Percentiles rank a stretch among this genome's conserved stretches.
Conservation (phyloP, 2,113 vertebrate species). For the Paracanthobrama guichenoti region DNA sequence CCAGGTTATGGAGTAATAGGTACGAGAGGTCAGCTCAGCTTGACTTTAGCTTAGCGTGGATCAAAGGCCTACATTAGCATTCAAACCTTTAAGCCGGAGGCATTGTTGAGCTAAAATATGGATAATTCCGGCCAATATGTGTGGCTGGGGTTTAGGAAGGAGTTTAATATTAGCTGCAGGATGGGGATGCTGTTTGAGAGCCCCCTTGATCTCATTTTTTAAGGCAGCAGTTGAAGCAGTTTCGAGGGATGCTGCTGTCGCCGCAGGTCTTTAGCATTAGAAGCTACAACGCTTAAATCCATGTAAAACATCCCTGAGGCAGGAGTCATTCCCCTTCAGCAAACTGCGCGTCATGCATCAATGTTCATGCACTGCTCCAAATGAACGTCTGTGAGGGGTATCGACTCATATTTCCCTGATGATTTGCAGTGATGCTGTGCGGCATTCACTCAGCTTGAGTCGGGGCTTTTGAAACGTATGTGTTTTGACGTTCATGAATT, state of each 20-base stretch:
- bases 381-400: background rate
- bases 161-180: slow-evolving; percentile 38
- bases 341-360: background rate
- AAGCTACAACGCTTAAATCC: background rate
- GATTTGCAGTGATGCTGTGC: slow-evolving; percentile 8
- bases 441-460: background rate
- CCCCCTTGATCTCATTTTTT: slow-evolving; percentile 22
- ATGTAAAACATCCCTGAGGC: slow-evolving; percentile 19
- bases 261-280: background rate
- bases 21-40: slow-evolving; percentile 59
- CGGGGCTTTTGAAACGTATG: background rate
- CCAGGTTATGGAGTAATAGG: slow-evolving; percentile 60
- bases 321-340: background rate
- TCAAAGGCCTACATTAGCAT: slow-evolving; percentile 66
- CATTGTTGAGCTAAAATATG: slow-evolving; percentile 54
- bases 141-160: background rate
- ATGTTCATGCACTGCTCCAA: background rate
- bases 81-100: slow-evolving; percentile 48
- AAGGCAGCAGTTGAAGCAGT: background rate
- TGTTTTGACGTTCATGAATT: slow-evolving; percentile 14
- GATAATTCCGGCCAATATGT: slow-evolving; percentile 32
- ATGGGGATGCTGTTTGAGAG: slow-evolving; percentile 6
- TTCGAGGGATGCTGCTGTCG: background rate
- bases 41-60: slow-evolving; percentile 59
- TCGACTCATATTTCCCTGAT: slow-evolving; percentile 23